These are phyloP conservation scores for Ageneiosus marmoratus DNA, from an alignment of 2,113 vertebrate genomes.

Conservation along the genomic window DNA sequence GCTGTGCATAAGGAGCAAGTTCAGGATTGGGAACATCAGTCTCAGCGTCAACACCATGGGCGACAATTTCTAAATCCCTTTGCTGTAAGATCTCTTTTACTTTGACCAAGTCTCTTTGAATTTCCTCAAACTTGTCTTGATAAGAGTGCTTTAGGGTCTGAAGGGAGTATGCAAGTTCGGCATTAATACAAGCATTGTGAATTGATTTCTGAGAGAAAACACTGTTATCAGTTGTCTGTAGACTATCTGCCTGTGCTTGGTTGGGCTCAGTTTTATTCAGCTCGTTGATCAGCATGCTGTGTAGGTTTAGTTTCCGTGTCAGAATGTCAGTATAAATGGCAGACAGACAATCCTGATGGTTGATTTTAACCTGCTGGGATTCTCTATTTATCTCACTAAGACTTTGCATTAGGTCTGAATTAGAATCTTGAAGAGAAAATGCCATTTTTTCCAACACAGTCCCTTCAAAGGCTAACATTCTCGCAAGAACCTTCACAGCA, in stretches of 20 bases:
- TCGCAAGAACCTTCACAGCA: conserved; percentile 78
- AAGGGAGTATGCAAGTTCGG: conserved; percentile 82
- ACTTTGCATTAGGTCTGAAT: conserved; percentile 75
- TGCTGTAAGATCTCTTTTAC: conserved; percentile 79
- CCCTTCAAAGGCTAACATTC: conserved; percentile 85
- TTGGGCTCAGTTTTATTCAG: conserved; percentile 73
- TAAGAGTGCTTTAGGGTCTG: conserved; percentile 83
- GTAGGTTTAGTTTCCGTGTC: conserved; percentile 84
- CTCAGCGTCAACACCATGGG: conserved; percentile 74
- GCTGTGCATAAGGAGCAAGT: conserved; percentile 69
- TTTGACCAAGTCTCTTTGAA: conserved; percentile 81
- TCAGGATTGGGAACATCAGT: conserved; percentile 66
- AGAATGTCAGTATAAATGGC: conserved; percentile 77
- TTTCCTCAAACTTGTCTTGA: conserved; percentile 77
- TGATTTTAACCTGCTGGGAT: conserved; percentile 64
- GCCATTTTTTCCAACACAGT: conserved; percentile 86
- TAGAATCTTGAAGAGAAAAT: conserved; percentile 79
- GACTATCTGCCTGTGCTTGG: conserved; percentile 27
- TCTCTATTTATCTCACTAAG: conserved; percentile 79
- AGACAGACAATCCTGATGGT: conserved; percentile 67
- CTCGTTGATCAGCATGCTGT: conserved; percentile 85
- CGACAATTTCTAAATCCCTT: conserved; percentile 76
- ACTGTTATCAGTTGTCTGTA: conserved; percentile 45
- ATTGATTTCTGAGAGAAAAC: conserved; percentile 55
- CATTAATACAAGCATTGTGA: conserved; percentile 74